These are phyloP conservation scores for Drosophila mulleri DNA, from an alignment of 2,888 invertebrate species.

Conservation along the genomic window DNA sequence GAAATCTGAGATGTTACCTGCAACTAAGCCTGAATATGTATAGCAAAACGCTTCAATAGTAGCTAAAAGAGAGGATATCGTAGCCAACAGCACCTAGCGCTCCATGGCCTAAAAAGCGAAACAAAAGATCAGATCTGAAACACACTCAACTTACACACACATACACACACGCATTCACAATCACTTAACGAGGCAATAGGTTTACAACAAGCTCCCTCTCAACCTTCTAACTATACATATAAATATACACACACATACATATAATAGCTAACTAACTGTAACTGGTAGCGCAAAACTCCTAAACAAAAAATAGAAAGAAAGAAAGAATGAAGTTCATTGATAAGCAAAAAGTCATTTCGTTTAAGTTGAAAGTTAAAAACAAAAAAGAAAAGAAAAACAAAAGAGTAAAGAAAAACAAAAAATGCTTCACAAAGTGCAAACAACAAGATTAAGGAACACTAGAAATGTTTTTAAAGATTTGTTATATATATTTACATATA, in stretches of 20 bases:
- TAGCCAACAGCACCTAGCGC: conserved; percentile 51
- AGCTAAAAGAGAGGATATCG: conserved; percentile 49
- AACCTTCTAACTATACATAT: conserved; percentile 9
- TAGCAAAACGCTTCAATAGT: conserved; percentile 71
- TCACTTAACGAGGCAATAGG: conserved; percentile 61
- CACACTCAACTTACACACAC: conserved; percentile 7
- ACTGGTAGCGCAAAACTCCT: conserved; percentile 47
- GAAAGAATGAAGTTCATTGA: conserved; percentile 29
- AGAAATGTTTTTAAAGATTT: conserved; percentile 51
- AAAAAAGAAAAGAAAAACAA: neutral
- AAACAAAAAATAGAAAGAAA: conserved; percentile 23
- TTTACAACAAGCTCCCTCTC: conserved; percentile 46
- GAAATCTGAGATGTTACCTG: conserved; percentile 5
- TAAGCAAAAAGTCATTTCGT: conserved; percentile 78
- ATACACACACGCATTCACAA: conserved; percentile 26
- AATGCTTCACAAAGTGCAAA: conserved; percentile 47
- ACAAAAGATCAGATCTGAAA: conserved; percentile 30
- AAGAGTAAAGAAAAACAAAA: neutral
- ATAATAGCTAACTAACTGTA: conserved; percentile 34
- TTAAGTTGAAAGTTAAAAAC: conserved; percentile 56
- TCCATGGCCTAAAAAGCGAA: conserved; percentile 33
- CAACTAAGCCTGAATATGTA: conserved; percentile 36
- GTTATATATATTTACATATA: conserved; percentile 33
- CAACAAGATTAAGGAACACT: conserved; percentile 15
- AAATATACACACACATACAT: conserved; percentile 15